Conservation (phyloP, 2,113 vertebrate species). For the Rhabdornis inornatus region DNA sequence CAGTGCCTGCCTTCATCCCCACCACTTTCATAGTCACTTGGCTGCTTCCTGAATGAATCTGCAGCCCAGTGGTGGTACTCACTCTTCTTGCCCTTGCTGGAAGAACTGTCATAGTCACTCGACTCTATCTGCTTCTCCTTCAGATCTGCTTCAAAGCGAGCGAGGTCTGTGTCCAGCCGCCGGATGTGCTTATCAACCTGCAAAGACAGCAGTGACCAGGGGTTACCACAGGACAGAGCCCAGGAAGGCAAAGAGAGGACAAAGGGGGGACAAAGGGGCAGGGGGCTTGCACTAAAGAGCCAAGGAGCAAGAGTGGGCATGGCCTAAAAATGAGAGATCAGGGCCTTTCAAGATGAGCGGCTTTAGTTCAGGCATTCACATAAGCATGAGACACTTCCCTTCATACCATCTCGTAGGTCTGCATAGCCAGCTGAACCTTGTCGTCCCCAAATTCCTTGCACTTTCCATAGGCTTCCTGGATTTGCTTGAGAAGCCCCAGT, state of each 20-base stretch:
- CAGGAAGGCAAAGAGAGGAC: background rate
- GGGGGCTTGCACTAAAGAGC: background rate
- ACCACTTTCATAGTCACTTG: constrained; percentile 28
- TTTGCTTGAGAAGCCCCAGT: constrained; percentile 90
- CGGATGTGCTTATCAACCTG: constrained; percentile 98
- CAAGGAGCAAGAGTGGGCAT: background rate
- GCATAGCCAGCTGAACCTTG: constrained; percentile 98
- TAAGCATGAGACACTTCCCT: background rate
- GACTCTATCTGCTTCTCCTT: constrained; percentile 98
- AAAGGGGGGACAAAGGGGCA: background rate
- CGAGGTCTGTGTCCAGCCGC: constrained; percentile 92
- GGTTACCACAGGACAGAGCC: background rate
- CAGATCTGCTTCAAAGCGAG: constrained; percentile 94
- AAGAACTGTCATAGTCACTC: constrained; percentile 93
- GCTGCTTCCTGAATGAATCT: constrained; percentile 1
- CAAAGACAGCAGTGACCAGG: background rate
- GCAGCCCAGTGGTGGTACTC: constrained; percentile 66
- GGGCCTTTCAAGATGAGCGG: background rate
- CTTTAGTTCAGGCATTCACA: background rate
- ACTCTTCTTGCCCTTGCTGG: constrained; percentile 97
- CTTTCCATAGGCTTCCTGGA: constrained; percentile 94
- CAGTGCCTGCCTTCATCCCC: constrained; percentile 57
- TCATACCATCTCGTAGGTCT: constrained; percentile 97
- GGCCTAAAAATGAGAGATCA: background rate
- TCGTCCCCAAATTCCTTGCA: constrained; percentile 98